Evolutionary conservation across 2,888 invertebrate species (phyloP).

Genomic region (Aporophyla nigra): DNA sequence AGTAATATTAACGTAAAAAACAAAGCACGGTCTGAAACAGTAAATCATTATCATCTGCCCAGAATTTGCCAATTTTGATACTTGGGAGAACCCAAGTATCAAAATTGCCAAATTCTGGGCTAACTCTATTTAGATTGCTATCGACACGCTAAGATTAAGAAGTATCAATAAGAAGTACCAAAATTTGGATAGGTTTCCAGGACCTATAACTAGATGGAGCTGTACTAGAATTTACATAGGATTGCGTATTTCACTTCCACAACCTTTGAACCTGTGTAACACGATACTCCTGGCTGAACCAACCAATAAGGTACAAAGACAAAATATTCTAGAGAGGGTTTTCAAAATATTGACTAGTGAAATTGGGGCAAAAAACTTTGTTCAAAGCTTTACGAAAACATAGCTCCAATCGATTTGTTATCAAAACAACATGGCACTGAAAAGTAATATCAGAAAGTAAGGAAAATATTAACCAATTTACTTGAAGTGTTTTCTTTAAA

Average conservation of each 20-base stretch:
- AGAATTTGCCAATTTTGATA: too few species aligned
- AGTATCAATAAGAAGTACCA: too few species aligned
- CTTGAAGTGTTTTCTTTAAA: slow-evolving; percentile 23
- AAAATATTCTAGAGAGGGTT: background rate
- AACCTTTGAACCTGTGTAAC: too few species aligned
- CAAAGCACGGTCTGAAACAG: too few species aligned
- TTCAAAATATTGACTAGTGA: background rate
- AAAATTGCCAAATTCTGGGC: too few species aligned
- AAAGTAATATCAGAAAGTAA: slow-evolving; percentile 13
- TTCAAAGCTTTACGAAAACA: slow-evolving; percentile 3
- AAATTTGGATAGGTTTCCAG: too few species aligned
- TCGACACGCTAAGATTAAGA: too few species aligned
- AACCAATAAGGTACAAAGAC: background rate
- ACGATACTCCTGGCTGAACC: background rate
- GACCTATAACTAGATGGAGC: background rate
- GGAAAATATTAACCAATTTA: slow-evolving; percentile 36
- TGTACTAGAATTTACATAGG: background rate
- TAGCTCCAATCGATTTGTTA: slow-evolving; percentile 19
- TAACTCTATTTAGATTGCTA: too few species aligned
- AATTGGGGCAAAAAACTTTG: background rate
- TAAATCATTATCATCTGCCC: too few species aligned
- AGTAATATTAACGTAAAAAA: too few species aligned
- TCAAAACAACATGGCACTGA: background rate
- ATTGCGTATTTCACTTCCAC: too few species aligned
- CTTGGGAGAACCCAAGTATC: too few species aligned